Conservation (phyloP, 2,888 invertebrate species). For the Caenorhabditis sp. region DNA sequence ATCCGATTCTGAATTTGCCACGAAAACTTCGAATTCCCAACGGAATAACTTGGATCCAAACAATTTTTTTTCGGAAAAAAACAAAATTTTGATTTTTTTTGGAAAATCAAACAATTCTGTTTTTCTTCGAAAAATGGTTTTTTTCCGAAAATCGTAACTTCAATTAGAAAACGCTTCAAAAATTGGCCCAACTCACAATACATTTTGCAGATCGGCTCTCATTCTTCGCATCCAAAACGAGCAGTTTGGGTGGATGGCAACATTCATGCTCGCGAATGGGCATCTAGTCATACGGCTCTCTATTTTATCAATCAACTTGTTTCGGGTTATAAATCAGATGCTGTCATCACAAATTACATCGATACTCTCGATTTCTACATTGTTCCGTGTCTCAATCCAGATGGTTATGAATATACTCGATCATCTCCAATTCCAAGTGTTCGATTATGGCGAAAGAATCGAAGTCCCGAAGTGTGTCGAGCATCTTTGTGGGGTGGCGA, state of each 20-base stretch:
- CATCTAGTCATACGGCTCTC: constrained; percentile 68
- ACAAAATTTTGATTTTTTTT: no score
- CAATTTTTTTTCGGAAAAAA: no score
- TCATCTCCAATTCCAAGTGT: constrained; percentile 61
- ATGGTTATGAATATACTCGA: constrained; percentile 69
- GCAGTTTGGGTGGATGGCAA: constrained; percentile 71
- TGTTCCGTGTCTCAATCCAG: constrained; percentile 69
- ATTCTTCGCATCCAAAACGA: constrained; percentile 49
- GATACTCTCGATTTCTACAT: constrained; percentile 66
- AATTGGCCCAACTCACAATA: no score
- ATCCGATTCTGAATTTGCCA: no score
- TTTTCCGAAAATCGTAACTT: no score
- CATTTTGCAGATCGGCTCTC: constrained; percentile 54
- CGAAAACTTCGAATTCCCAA: no score
- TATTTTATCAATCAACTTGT: constrained; percentile 70
- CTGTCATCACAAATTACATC: constrained; percentile 60
- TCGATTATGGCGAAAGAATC: constrained; percentile 70
- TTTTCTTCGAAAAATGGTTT: no score
- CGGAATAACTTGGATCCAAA: no score
- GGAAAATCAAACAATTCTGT: no score
- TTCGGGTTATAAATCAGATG: constrained; percentile 63
- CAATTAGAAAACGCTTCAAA: no score
- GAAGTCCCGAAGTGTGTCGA: constrained; percentile 64
- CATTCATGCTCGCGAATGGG: constrained; percentile 70
- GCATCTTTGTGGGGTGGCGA: constrained; percentile 61